phyloP scores from a whole-genome alignment of 2,888 invertebrate genomes.

The Entomobrya proxima region DNA sequence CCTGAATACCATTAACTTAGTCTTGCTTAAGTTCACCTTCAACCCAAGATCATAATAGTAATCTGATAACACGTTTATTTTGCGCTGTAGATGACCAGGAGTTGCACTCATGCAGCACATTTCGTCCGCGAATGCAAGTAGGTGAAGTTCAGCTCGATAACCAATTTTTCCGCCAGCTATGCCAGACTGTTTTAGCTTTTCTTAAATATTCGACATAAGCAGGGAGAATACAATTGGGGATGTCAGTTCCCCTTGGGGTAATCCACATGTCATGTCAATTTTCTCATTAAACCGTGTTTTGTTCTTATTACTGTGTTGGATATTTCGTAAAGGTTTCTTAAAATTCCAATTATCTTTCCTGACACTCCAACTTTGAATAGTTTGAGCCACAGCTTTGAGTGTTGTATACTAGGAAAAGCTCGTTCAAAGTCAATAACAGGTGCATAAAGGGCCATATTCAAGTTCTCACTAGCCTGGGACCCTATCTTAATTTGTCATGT shows the following conservation, averaged over 20 bases:
- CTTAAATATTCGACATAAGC: conserved; percentile 56
- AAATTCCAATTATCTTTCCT: conserved; percentile 42
- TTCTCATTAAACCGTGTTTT: neutral
- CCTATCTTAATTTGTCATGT: no score
- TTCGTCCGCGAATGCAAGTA: conserved; percentile 62
- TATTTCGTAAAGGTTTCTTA: conserved; percentile 48
- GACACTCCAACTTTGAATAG: conserved; percentile 47
- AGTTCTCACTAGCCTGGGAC: no score
- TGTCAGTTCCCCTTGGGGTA: conserved; percentile 56
- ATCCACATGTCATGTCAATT: conserved; percentile 54
- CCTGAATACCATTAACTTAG: neutral
- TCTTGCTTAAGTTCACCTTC: conserved; percentile 5
- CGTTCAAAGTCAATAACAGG: conserved; percentile 68
- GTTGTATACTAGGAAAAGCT: conserved; percentile 54
- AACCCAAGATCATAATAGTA: neutral
- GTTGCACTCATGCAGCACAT: conserved; percentile 14
- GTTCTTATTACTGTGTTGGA: conserved; percentile 23
- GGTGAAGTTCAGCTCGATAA: conserved; percentile 1
- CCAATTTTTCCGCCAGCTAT: conserved; percentile 6
- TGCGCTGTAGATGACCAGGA: neutral
- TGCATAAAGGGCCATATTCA: no score
- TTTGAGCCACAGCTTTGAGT: conserved; percentile 54
- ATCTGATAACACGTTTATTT: neutral
- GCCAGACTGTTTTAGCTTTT: neutral
- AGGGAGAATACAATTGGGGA: conserved; percentile 62